Evolutionary conservation across 92 coral and sea anemone species (phyloP).

Genomic region (Hydrozoanthus gracilis): DNA sequence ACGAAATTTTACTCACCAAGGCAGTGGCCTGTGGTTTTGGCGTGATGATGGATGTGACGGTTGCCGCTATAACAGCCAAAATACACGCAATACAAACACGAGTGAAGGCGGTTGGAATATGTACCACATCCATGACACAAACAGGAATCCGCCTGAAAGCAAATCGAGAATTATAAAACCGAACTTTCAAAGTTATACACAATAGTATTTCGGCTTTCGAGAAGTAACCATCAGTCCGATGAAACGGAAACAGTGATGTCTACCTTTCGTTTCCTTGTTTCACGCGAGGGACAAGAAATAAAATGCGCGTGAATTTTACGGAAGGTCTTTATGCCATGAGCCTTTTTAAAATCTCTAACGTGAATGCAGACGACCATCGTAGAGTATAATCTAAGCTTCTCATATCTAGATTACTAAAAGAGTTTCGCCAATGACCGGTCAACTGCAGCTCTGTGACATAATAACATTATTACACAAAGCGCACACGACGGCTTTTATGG

Average conservation of each 20-base stretch:
- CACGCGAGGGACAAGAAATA: slow-evolving; percentile 84
- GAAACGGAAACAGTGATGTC: slow-evolving; percentile 47
- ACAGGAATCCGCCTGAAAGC: slow-evolving; percentile 81
- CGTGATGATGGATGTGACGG: slow-evolving; percentile 97
- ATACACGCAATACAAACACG: slow-evolving; percentile 95
- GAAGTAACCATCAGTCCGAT: neutral
- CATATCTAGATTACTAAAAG: slow-evolving; percentile 26
- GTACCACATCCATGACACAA: slow-evolving; percentile 97
- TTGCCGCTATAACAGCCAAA: slow-evolving; percentile 97
- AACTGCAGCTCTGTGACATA: slow-evolving; percentile 27
- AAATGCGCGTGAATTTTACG: slow-evolving; percentile 93
- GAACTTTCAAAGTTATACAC: slow-evolving; percentile 4
- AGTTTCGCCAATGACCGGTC: slow-evolving; percentile 7
- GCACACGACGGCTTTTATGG: neutral
- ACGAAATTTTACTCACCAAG: slow-evolving; percentile 73
- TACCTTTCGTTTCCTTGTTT: slow-evolving; percentile 98
- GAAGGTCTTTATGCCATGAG: slow-evolving; percentile 84
- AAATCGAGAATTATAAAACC: slow-evolving; percentile 22
- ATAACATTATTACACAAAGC: slow-evolving; percentile 32
- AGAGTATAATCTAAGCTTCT: slow-evolving; percentile 33
- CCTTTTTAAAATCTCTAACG: slow-evolving; percentile 85
- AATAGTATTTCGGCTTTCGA: slow-evolving; percentile 3
- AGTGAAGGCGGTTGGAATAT: slow-evolving; percentile 89
- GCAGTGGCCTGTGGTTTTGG: slow-evolving; percentile 86
- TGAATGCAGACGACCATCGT: slow-evolving; percentile 90